Base-by-base conservation (phyloP, 1,140 invertebrate species). In the Melanaphis sacchari region DNA sequence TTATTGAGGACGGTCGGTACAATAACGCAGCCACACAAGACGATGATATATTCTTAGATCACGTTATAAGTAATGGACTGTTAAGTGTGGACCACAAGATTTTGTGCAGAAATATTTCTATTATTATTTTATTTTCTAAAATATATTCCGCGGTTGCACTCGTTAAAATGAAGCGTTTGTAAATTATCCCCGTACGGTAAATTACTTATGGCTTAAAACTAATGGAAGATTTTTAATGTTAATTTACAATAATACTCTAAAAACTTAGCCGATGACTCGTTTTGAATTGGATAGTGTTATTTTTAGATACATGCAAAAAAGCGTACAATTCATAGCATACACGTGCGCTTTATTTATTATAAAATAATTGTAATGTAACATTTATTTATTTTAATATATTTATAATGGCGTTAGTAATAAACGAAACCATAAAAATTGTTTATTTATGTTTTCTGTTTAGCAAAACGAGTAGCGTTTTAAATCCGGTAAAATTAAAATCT, bases 1-100 rank as follows among this genome's bases (percentile, higher is more conserved):
- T 90, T 40, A 59, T 59, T 59, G 88, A 31, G 36, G 88, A 40
- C 46, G n/a, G n/a, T 88, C n/a, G n/a, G 18, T 36, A 52, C 26
- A 3, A 49, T 52, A 38, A 24, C 11, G 31, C n/a, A 88, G 49
- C 87, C 87, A 49, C 87, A 49, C 87, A 89, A 52, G 87, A 89
- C 46, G 87, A 89, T 89, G 46, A 36, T n/a, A 85, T 85, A 85
- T 85, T 85, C 84, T 85, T 85, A 85, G 84, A 43, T 26, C 40
- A 15, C 26, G 26, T 43, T 43, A n/a, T 40, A 85, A 85, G 82
- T 41, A 76, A 76, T 76, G 31, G 59, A 76, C 59, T n/a, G 59
- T 76, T 76, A 76, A 76, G 31, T 43, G 40, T 21, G 84, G 26
- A 85, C 46, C 84, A 76, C 59, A 18, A 85, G 41, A 43, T 85